These are phyloP conservation scores for Zophobas atratus DNA, from an alignment of 1,140 invertebrate genomes.

Conservation along the genomic window DNA sequence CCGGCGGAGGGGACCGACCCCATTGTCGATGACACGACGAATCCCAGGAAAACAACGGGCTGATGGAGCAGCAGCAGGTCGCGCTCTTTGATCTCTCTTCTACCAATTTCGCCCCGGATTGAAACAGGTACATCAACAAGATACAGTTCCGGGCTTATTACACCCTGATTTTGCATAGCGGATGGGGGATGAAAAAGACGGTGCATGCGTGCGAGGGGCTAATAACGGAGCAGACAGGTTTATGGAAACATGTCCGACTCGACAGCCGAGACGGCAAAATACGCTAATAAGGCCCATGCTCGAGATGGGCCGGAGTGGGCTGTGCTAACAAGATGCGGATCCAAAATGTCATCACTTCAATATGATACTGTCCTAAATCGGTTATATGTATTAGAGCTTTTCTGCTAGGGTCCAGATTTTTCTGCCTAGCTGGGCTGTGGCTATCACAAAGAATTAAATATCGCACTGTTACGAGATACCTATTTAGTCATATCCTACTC, in stretches of 20 bases:
- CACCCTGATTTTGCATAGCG: slow-evolving; percentile 36
- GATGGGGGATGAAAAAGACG: slow-evolving; percentile 1
- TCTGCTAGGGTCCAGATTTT: too few species aligned
- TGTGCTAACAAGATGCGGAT: neutral
- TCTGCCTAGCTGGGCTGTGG: too few species aligned
- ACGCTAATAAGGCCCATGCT: neutral
- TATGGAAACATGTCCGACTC: too few species aligned
- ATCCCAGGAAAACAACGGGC: slow-evolving; percentile 44
- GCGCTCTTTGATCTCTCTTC: slow-evolving; percentile 50
- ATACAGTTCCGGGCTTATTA: slow-evolving; percentile 45
- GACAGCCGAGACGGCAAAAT: too few species aligned
- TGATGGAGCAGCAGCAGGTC: slow-evolving; percentile 47
- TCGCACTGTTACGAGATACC: too few species aligned
- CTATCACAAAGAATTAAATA: too few species aligned
- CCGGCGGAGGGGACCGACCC: slow-evolving; percentile 28
- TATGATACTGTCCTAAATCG: too few species aligned
- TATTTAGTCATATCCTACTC: too few species aligned
- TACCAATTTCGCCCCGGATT: slow-evolving; percentile 50
- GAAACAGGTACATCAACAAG: slow-evolving; percentile 48
- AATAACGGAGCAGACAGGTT: too few species aligned
- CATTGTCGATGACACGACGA: slow-evolving; percentile 49
- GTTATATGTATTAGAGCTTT: too few species aligned
- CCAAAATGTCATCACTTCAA: too few species aligned
- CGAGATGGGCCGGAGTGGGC: neutral
- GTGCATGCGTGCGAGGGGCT: neutral